Percentiles rank a stretch among this genome's conserved stretches.
phyloP scores from a whole-genome alignment of 2,113 vertebrate species.

The Hystrix brachyura region DNA sequence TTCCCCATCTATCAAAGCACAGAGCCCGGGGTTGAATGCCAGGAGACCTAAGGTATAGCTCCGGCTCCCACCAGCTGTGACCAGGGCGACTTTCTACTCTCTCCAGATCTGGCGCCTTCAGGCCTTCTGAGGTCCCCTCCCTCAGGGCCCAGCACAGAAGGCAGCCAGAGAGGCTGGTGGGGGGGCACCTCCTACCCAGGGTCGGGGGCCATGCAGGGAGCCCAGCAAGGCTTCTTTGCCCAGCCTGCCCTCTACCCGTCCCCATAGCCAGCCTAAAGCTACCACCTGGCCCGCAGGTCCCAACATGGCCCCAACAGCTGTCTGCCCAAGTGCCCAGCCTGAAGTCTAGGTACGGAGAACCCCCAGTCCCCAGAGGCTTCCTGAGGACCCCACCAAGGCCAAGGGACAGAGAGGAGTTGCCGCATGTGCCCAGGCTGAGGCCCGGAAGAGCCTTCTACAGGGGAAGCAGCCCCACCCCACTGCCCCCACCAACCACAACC shows the following conservation, averaged over 20 bases:
- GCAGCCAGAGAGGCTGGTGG: not conserved
- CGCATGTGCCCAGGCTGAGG: not conserved
- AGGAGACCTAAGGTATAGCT: not conserved
- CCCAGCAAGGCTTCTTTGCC: not conserved
- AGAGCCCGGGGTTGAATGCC: not conserved
- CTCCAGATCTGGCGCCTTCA: not conserved
- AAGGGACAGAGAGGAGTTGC: not conserved
- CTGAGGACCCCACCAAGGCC: not conserved
- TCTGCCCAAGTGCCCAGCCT: not conserved
- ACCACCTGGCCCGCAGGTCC: not conserved
- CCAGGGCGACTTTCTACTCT: not conserved
- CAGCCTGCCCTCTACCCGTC: not conserved
- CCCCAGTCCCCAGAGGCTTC: not conserved
- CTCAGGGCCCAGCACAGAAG: not conserved
- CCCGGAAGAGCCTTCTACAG: conserved; percentile 45
- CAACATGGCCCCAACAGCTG: not conserved
- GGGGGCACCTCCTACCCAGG: not conserved
- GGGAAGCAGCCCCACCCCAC: not conserved
- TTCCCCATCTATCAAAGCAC: not conserved
- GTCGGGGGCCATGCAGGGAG: not conserved
- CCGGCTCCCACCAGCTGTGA: not conserved
- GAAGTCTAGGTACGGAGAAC: not conserved
- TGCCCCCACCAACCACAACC: not conserved
- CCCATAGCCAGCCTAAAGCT: not conserved
- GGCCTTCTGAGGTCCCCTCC: not conserved